Base-by-base conservation (phyloP, 1,140 invertebrate species). In the Mylabris phalerata region DNA sequence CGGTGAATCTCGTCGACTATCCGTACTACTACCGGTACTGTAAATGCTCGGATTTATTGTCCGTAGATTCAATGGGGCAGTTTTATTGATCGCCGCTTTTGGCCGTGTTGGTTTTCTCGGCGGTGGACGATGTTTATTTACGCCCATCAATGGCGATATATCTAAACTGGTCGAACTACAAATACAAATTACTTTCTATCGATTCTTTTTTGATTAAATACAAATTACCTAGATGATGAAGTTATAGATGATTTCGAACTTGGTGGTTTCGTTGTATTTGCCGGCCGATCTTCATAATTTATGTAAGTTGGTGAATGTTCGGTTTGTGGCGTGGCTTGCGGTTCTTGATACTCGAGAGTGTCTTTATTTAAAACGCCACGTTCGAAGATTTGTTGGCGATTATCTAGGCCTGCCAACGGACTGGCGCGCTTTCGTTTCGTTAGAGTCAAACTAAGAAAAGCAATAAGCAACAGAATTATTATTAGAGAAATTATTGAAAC, bases 401-500 rank as follows among this genome's bases (percentile, higher is more conserved):
- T 65, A 10, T 65, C 63, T 1, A 56, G 50, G 11, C 62, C 62
- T 7, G 58, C 13, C 6, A 27, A 40, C 2, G 40, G 32, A 60
- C 75, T 19, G 1, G 19, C 19, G 19, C 1, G 71, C 69, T 82
- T 85, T 42, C 79, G 74, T 63, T 84, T 85, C 1, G 81, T 80
- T 7, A 83, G 63, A 11, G 81, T 69, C 45, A 86, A 78, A 0
- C 79, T 72, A n/a, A 89, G 65, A 11, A 87, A 75, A 0, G 77
- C 75, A 1, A 88, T 61, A 2, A 89, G 65, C 1, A 88, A 68
- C 1, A 85, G 68, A 46, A 90, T 62, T 0, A 90, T 65, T 9
- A 87, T 66, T 0, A 88, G 61, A 0, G 82, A 82, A 4, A 82
- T 76, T 13, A 82, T 75, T 2, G 80, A 81, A 4, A 80, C 80